These are phyloP conservation scores for Schizothorax lantsangensis DNA, from an alignment of 2,797 vertebrate species.

Conservation along the genomic window DNA sequence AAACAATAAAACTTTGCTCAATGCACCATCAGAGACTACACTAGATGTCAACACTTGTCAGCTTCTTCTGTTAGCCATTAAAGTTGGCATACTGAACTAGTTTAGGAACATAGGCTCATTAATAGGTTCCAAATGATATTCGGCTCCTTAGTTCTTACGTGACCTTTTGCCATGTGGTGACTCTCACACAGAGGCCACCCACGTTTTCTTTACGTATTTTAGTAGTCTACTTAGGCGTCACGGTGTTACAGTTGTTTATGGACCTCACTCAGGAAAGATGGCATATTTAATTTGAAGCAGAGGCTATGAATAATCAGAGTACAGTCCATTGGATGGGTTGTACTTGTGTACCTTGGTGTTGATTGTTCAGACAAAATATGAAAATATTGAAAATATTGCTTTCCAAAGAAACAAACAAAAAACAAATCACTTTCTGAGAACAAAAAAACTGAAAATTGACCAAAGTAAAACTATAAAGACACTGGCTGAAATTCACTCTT, in stretches of 20 bases:
- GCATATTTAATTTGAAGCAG: neutral
- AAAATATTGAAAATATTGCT: neutral
- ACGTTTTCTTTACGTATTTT: neutral
- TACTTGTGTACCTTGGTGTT: neutral
- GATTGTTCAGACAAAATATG: neutral
- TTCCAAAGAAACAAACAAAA: neutral
- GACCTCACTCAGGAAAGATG: neutral
- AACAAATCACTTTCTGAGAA: too few relatives aligned
- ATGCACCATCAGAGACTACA: neutral
- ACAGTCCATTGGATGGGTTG: neutral
- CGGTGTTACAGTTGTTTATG: neutral
- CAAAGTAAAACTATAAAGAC: neutral
- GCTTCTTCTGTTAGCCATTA: neutral
- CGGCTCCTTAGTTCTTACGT: neutral
- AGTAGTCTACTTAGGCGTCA: neutral
- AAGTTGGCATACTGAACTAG: neutral
- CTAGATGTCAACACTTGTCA: neutral
- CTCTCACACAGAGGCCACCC: neutral
- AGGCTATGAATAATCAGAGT: too few relatives aligned
- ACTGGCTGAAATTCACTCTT: neutral
- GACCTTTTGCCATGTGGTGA: neutral
- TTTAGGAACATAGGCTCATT: slow-evolving; percentile 1
- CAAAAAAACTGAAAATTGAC: neutral
- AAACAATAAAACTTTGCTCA: neutral
- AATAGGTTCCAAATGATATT: neutral